Percentiles rank a stretch among this genome's conserved stretches.
Evolutionary conservation across 2,797 vertebrate genomes (phyloP).

Genomic region (Rhadinocentrus ornatus): DNA sequence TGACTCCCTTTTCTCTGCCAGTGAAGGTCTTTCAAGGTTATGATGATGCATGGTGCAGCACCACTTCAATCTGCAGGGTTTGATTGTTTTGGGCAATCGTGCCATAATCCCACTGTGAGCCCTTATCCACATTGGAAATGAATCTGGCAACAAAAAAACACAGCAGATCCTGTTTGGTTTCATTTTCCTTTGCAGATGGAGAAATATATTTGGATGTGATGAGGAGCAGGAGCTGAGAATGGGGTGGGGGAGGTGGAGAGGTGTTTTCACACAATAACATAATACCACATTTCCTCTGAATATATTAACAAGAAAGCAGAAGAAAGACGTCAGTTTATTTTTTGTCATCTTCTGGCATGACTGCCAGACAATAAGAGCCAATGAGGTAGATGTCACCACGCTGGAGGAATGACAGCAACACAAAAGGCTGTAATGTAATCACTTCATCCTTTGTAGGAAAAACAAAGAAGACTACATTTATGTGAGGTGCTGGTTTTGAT

Average conservation of each 20-base stretch:
- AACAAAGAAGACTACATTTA: slow-evolving; percentile 51
- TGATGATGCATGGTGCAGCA: slow-evolving; percentile 60
- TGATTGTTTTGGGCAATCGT: slow-evolving; percentile 67
- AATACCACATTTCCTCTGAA: slow-evolving; percentile 49
- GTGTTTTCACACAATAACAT: slow-evolving; percentile 38
- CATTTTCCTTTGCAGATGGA: slow-evolving; percentile 63
- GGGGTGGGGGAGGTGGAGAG: slow-evolving; percentile 7
- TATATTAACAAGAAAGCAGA: slow-evolving; percentile 53
- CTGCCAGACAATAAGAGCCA: slow-evolving; percentile 38
- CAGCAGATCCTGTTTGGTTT: slow-evolving; percentile 47
- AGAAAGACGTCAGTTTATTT: slow-evolving; percentile 49
- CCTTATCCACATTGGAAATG: slow-evolving; percentile 48
- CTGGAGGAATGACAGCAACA: slow-evolving; percentile 59
- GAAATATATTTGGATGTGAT: slow-evolving; percentile 44
- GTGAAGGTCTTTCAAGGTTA: slow-evolving; percentile 84
- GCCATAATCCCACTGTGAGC: slow-evolving; percentile 63
- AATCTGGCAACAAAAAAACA: slow-evolving; percentile 54
- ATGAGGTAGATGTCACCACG: slow-evolving; percentile 40
- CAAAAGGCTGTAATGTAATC: slow-evolving; percentile 70
- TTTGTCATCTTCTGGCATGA: slow-evolving; percentile 49
- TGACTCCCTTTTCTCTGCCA: slow-evolving; percentile 37
- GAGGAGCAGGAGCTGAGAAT: slow-evolving; percentile 17
- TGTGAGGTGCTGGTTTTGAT: slow-evolving; percentile 27
- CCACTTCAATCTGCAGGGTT: slow-evolving; percentile 56
- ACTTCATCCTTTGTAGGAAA: slow-evolving; percentile 45